A percentile compares a stretch with the other conserved stretches of the same genome.
Evolutionary conservation across 1,140 invertebrate genomes (phyloP).

Genomic region (Rhagoletis pomonella): DNA sequence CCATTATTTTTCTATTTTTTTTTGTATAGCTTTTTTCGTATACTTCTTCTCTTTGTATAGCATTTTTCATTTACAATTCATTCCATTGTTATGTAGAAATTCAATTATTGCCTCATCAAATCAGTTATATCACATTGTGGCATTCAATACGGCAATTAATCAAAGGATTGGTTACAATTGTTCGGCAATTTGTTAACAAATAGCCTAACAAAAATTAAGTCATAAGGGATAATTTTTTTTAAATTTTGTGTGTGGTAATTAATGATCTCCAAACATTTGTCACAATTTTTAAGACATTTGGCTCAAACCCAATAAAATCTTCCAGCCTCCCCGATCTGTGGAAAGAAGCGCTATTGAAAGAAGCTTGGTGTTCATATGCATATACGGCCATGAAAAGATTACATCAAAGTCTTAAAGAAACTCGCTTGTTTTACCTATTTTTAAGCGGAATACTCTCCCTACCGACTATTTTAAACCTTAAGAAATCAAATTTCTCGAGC

Average conservation of each 20-base stretch:
- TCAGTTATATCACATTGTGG: background rate
- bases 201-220: background rate
- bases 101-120: constrained; percentile 50
- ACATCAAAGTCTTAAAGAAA: no score
- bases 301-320: no score
- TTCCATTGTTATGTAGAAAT: constrained; percentile 8
- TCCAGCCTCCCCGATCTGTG: no score
- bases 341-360: no score
- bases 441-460: no score
- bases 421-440: no score
- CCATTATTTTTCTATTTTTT: background rate
- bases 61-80: background rate
- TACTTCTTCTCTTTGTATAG: background rate
- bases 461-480: no score
- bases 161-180: constrained; percentile 41
- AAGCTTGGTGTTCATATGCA: no score
- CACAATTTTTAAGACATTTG: background rate
- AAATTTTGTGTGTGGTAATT: background rate
- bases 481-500: no score
- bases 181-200: constrained; percentile 48
- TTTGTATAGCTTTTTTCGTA: background rate
- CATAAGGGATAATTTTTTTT: background rate
- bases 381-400: no score
- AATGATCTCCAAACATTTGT: background rate
- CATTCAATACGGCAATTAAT: constrained; percentile 45